A percentile compares a stretch with the other conserved stretches of the same genome.
These are phyloP conservation scores for Dasyornis broadbenti DNA, from an alignment of 2,113 vertebrate species.

Conservation along the genomic window DNA sequence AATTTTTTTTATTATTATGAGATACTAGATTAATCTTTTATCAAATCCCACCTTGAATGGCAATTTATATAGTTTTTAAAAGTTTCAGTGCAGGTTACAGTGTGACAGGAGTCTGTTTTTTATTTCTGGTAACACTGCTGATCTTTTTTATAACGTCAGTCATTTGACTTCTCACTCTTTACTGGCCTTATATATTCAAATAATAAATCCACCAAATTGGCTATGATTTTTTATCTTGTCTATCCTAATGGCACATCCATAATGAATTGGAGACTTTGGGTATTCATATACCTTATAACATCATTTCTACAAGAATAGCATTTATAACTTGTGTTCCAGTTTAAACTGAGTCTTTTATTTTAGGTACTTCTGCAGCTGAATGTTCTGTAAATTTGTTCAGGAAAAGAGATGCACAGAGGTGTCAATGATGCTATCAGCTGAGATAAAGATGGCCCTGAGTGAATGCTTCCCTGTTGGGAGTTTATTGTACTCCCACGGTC, in stretches of 20 bases:
- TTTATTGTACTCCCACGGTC: background rate
- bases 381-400: background rate
- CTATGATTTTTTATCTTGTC: background rate
- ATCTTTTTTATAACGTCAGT: background rate
- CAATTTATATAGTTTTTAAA: background rate
- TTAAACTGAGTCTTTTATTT: background rate
- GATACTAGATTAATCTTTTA: background rate
- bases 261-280: background rate
- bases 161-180: background rate
- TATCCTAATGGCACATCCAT: background rate
- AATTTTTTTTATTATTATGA: background rate
- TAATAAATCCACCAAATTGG: background rate
- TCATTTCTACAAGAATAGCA: background rate
- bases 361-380: background rate
- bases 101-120: background rate
- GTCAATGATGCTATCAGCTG: background rate
- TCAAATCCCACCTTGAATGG: background rate
- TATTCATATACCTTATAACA: background rate
- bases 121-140: background rate
- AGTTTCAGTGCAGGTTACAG: background rate
- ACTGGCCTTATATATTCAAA: background rate
- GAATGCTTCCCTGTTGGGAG: background rate
- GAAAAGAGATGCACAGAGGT: background rate
- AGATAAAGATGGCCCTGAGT: background rate
- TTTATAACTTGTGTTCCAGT: background rate